Evolutionary conservation across 1,140 invertebrate genomes (phyloP).

Genomic region (Drosophila asahinai): DNA sequence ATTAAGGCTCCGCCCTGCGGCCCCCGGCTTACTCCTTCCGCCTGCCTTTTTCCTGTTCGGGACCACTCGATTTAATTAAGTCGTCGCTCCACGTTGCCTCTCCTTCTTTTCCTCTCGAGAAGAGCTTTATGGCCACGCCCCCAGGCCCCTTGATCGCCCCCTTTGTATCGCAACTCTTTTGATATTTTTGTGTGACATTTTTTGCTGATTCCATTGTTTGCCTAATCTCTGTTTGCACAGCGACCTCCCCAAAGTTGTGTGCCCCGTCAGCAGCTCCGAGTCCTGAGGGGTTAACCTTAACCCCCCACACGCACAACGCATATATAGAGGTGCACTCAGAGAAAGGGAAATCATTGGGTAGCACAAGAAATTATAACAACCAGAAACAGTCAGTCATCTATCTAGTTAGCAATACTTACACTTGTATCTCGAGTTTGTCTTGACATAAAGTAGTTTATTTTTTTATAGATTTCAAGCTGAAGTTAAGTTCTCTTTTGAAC

Average conservation of each 20-base stretch:
- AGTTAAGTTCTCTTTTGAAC: not conserved
- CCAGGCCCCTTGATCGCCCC: not conserved
- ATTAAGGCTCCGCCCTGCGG: slow-evolving; percentile 56
- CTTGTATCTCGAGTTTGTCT: too few relatives aligned
- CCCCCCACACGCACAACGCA: slow-evolving; percentile 5
- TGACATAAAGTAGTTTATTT: too few relatives aligned
- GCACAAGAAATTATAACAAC: too few relatives aligned
- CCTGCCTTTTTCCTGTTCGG: not conserved
- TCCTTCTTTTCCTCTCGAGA: slow-evolving; percentile 13
- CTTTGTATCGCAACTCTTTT: slow-evolving; percentile 25
- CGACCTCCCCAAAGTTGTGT: slow-evolving; percentile 45
- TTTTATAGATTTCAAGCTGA: not conserved
- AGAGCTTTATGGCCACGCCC: not conserved
- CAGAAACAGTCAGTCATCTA: too few relatives aligned
- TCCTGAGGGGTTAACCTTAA: slow-evolving; percentile 20
- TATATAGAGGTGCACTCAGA: slow-evolving; percentile 16
- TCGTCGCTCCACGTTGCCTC: slow-evolving; percentile 52
- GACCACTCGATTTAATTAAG: slow-evolving; percentile 75
- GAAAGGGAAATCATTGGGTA: too few relatives aligned
- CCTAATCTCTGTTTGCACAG: slow-evolving; percentile 74
- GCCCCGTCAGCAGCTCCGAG: slow-evolving; percentile 60
- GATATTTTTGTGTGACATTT: slow-evolving; percentile 45
- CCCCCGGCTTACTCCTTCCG: slow-evolving; percentile 5
- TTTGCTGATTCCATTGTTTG: slow-evolving; percentile 81
- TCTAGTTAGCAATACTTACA: too few relatives aligned